phyloP scores from a whole-genome alignment of 2,888 invertebrate species.

The Philonicus albiceps region DNA sequence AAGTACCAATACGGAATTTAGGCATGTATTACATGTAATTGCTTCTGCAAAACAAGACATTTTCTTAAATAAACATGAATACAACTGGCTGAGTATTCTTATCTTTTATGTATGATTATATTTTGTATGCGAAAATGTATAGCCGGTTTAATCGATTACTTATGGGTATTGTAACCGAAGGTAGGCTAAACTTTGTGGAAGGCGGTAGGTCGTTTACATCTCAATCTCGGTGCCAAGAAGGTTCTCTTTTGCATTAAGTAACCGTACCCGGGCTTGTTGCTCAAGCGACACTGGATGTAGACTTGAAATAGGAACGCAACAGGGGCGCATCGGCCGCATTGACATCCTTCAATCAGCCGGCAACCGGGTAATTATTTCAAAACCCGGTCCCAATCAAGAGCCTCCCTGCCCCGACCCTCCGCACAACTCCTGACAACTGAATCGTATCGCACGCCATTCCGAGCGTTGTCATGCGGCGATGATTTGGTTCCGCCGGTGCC shows the following conservation, averaged over 20 bases:
- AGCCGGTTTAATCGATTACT: too few relatives aligned
- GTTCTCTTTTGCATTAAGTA: background rate
- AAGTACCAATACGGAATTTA: too few relatives aligned
- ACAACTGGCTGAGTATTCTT: too few relatives aligned
- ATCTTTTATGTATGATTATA: too few relatives aligned
- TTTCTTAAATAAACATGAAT: too few relatives aligned
- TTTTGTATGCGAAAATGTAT: too few relatives aligned
- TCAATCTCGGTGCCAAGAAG: background rate
- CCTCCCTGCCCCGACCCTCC: background rate
- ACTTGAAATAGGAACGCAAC: background rate
- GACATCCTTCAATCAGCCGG: slow-evolving; percentile 43
- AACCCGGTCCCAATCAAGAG: background rate
- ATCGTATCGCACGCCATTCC: slow-evolving; percentile 43
- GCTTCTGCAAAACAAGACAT: too few relatives aligned
- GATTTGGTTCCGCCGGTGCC: background rate
- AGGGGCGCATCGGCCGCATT: background rate
- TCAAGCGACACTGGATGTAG: background rate
- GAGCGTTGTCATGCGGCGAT: slow-evolving; percentile 22
- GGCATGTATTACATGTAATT: too few relatives aligned
- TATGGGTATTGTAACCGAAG: too few relatives aligned
- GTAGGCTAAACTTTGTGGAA: background rate
- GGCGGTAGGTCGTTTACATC: background rate
- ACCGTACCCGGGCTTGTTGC: background rate
- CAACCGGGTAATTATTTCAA: slow-evolving; percentile 28
- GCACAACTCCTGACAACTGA: slow-evolving; percentile 33